A percentile compares a stretch with the other conserved stretches of the same genome.
These are phyloP conservation scores for Sarcophaga peregrina DNA, from an alignment of 1,140 invertebrate species.

Conservation along the genomic window DNA sequence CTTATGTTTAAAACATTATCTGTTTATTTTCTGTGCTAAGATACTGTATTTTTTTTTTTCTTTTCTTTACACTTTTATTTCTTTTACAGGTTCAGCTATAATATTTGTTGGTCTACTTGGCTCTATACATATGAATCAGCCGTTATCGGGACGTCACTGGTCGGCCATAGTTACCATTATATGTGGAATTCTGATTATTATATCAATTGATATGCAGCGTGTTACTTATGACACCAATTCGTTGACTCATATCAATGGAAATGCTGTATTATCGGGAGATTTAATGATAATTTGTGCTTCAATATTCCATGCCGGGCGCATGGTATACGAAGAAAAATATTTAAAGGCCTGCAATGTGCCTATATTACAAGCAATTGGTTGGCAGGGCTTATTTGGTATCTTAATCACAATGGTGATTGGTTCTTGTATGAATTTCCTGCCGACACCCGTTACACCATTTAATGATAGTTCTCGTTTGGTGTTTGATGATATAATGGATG, in stretches of 20 bases:
- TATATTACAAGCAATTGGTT: conserved; percentile 82
- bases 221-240: conserved; percentile 64
- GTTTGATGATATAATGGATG: conserved; percentile 88
- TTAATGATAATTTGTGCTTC: conserved; percentile 91
- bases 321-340: conserved; percentile 95
- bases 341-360: conserved; percentile 84
- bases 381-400: conserved; percentile 94
- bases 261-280: conserved; percentile 91
- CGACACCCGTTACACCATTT: conserved; percentile 76
- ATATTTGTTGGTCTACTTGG: conserved; percentile 93
- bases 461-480: conserved; percentile 80
- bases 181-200: conserved; percentile 85
- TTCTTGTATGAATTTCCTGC: conserved; percentile 88
- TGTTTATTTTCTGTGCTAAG: too few relatives aligned
- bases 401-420: conserved; percentile 78
- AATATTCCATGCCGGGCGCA: conserved; percentile 89
- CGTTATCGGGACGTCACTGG: conserved; percentile 81
- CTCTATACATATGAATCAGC: conserved; percentile 84
- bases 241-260: conserved; percentile 67
- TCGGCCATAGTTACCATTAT: conserved; percentile 75
- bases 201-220: conserved; percentile 70
- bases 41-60: neutral
- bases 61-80: conserved; percentile 46
- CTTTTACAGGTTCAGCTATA: conserved; percentile 81
- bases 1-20: neutral